These are phyloP conservation scores for Styela clava DNA, from an alignment of 23 tunicate species.

Conservation along the genomic window DNA sequence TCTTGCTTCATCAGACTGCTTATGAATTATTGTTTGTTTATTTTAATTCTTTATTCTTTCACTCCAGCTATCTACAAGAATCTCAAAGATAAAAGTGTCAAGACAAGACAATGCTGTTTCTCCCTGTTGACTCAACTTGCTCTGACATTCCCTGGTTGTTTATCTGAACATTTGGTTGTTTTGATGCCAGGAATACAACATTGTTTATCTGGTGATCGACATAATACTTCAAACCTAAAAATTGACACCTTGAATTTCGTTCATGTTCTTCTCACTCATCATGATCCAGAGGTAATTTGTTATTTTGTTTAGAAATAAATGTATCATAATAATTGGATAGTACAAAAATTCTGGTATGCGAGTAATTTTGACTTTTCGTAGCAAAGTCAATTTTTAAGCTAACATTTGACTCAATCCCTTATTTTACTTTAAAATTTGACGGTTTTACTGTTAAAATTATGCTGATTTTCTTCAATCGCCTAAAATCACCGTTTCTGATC, in stretches of 20 bases:
- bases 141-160: slow-evolving; percentile 82
- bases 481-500: too few relatives aligned
- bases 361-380: too few relatives aligned
- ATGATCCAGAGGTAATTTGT: slow-evolving; percentile 72
- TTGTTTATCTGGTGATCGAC: slow-evolving; percentile 57
- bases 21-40: too few relatives aligned
- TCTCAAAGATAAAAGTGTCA: slow-evolving; percentile 64
- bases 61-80: slow-evolving; percentile 76
- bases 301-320: neutral
- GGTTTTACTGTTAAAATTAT: too few relatives aligned
- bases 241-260: slow-evolving; percentile 74
- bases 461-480: too few relatives aligned
- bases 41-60: too few relatives aligned
- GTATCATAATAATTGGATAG: neutral
- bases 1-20: too few relatives aligned
- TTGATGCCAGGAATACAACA: slow-evolving; percentile 71
- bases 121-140: slow-evolving; percentile 71
- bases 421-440: too few relatives aligned
- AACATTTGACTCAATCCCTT: too few relatives aligned
- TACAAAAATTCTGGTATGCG: too few relatives aligned
- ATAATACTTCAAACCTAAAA: slow-evolving; percentile 88
- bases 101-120: slow-evolving; percentile 87
- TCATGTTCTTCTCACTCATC: slow-evolving; percentile 69
- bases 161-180: slow-evolving; percentile 55
- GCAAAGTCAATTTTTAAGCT: too few relatives aligned